phyloP scores from a whole-genome alignment of 2,113 vertebrate genomes.

The Planiliza haematocheilus region DNA sequence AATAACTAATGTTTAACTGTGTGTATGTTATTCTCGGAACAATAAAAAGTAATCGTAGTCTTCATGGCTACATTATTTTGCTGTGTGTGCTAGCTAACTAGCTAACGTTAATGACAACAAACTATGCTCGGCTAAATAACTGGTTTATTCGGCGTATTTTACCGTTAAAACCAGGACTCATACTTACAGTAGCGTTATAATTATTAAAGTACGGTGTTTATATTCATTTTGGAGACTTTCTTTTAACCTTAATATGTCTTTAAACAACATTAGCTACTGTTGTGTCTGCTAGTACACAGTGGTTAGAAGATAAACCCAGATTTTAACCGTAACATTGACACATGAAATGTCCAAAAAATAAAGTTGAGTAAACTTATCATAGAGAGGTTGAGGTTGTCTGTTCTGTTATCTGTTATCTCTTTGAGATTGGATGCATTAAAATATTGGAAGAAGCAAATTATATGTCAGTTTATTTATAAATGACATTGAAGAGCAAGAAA shows the following conservation, averaged over 20 bases:
- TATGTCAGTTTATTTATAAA: no score
- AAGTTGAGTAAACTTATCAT: no score
- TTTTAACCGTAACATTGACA: no score
- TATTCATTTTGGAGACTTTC: neutral
- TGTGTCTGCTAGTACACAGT: neutral
- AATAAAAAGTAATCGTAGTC: neutral
- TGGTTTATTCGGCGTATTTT: neutral
- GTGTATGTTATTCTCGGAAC: neutral
- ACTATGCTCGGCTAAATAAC: neutral
- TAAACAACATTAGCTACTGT: no score
- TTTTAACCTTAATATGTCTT: neutral
- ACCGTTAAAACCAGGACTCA: neutral
- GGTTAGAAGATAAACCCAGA: no score
- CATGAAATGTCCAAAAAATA: no score
- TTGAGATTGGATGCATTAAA: no score
- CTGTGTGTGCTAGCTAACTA: neutral
- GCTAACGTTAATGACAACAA: constrained; percentile 24
- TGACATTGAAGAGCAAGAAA: no score
- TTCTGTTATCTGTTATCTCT: no score
- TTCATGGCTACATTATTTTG: neutral
- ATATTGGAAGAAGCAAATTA: no score
- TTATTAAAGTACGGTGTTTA: neutral
- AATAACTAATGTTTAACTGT: neutral
- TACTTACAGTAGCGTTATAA: no score
- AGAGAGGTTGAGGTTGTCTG: no score